Evolutionary conservation across 2,888 invertebrate genomes (phyloP).

Genomic region (Thysanoteuthis rhombus): DNA sequence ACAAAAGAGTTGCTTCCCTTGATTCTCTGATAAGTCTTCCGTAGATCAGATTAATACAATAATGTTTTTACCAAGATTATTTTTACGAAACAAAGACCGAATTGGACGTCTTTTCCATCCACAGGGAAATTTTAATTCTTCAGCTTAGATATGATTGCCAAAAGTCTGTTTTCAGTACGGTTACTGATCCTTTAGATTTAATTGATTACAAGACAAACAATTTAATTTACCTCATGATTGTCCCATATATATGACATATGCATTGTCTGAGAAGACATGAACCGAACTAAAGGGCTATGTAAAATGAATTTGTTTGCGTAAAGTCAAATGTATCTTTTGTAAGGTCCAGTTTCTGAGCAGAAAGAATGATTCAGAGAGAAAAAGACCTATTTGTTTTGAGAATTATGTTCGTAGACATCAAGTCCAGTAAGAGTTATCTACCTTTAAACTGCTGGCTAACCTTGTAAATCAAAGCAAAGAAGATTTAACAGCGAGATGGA

Average conservation of each 20-base stretch:
- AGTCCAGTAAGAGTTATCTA: background rate
- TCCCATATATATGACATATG: background rate
- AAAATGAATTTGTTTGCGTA: too few relatives aligned
- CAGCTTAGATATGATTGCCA: background rate
- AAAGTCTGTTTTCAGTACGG: background rate
- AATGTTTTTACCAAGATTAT: background rate
- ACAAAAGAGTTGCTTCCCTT: background rate
- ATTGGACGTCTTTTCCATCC: background rate
- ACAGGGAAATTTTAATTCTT: background rate
- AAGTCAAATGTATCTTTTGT: background rate
- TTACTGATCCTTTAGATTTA: background rate
- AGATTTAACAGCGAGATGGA: too few relatives aligned
- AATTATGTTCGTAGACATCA: background rate
- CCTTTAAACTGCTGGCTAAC: background rate
- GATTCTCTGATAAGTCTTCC: accelerated
- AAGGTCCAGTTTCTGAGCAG: background rate
- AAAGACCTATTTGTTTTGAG: background rate
- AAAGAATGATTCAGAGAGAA: background rate
- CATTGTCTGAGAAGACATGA: background rate
- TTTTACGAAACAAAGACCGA: background rate
- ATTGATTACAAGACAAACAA: background rate
- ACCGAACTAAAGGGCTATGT: background rate
- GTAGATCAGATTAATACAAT: background rate
- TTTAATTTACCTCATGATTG: background rate
- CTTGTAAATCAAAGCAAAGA: background rate